phyloP scores from a whole-genome alignment of 2,113 vertebrate species.

The Pygoscelis adeliae region DNA sequence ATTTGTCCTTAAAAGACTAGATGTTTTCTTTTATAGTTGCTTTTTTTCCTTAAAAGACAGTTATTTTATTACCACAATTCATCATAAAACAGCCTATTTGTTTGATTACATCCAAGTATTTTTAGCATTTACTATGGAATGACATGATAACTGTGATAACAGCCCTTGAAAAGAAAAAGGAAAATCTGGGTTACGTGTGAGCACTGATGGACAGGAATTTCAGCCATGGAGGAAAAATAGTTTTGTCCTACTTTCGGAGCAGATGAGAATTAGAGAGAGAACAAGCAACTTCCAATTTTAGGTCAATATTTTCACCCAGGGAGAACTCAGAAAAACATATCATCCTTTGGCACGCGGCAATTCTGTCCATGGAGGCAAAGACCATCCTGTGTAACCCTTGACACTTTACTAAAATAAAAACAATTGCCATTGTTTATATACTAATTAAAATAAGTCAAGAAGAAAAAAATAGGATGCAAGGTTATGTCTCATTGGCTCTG shows the following conservation, averaged over 20 bases:
- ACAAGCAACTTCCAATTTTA: slow-evolving; percentile 38
- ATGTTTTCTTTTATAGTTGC: background rate
- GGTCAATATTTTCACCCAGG: slow-evolving; percentile 51
- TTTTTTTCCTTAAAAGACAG: background rate
- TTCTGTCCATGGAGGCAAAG: background rate
- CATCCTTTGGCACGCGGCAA: background rate
- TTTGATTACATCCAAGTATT: slow-evolving; percentile 24
- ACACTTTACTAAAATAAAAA: background rate
- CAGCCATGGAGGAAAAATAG: slow-evolving; percentile 53
- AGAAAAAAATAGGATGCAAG: background rate
- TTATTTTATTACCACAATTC: background rate
- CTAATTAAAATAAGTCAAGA: background rate
- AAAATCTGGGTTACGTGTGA: slow-evolving; percentile 64
- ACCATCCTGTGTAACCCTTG: background rate
- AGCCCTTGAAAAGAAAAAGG: slow-evolving; percentile 49
- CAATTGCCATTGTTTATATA: background rate
- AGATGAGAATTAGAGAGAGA: slow-evolving; percentile 45
- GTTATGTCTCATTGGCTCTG: background rate
- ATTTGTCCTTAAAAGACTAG: background rate
- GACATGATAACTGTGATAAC: slow-evolving; percentile 29
- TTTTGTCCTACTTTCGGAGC: slow-evolving; percentile 65
- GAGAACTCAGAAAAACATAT: background rate
- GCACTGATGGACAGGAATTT: slow-evolving; percentile 62
- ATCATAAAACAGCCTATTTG: background rate
- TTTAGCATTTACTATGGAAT: background rate